These are phyloP conservation scores for Hemaris fuciformis DNA, from an alignment of 2,888 invertebrate species.

Conservation along the genomic window DNA sequence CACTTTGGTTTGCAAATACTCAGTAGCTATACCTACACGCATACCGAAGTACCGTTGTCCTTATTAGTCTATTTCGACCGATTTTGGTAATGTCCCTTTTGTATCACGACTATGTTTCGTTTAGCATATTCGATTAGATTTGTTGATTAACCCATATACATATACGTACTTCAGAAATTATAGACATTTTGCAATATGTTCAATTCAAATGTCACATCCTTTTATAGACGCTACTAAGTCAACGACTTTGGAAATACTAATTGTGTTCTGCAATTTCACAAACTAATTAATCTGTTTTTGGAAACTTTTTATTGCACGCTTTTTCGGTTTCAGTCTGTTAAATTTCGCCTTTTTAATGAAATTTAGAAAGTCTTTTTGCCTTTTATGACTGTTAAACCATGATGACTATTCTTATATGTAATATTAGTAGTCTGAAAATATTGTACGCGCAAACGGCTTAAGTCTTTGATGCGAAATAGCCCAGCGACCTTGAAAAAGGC, in stretches of 20 bases:
- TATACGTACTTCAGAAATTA: neutral
- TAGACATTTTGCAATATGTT: neutral
- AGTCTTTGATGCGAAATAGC: neutral
- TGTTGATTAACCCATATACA: neutral
- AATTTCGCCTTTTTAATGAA: neutral
- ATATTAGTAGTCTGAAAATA: neutral
- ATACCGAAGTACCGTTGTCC: neutral
- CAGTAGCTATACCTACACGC: neutral
- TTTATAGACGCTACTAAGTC: neutral
- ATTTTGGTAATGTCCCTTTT: neutral
- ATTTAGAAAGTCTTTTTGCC: neutral
- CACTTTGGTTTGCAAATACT: slow-evolving; percentile 4
- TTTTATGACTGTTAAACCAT: neutral
- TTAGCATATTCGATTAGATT: neutral
- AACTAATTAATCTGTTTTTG: neutral
- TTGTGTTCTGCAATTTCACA: neutral
- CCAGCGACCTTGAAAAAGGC: neutral
- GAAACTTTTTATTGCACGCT: neutral
- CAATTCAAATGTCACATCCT: slow-evolving; percentile 3
- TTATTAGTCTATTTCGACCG: neutral
- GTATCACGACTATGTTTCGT: neutral
- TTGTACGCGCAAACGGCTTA: neutral
- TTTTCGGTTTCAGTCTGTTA: neutral
- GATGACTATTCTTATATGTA: neutral
- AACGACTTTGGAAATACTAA: neutral